phyloP scores from a whole-genome alignment of 2,797 vertebrate genomes.

The Toxotes lorentzi region DNA sequence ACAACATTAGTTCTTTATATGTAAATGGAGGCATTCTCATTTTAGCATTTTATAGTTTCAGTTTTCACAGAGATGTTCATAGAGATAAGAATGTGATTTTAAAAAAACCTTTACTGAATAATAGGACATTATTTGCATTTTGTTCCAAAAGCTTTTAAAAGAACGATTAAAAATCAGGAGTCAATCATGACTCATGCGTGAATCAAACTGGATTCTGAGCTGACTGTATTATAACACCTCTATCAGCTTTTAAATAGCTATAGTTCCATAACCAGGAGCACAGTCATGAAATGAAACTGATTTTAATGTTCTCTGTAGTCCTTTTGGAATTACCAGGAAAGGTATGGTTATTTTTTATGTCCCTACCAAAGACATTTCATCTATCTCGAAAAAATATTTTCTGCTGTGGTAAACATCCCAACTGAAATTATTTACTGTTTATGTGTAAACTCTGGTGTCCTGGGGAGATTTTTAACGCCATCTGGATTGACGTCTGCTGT shows the following conservation, averaged over 20 bases:
- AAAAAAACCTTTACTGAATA: not conserved
- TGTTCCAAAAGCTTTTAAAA: not conserved
- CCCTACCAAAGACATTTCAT: not conserved
- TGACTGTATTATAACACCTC: not conserved
- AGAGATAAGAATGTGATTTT: not conserved
- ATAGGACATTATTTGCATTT: not conserved
- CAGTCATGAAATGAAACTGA: not conserved
- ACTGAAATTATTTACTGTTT: conserved; percentile 23
- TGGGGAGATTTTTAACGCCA: conserved; percentile 53
- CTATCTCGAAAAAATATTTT: not conserved
- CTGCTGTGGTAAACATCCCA: not conserved
- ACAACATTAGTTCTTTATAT: not conserved
- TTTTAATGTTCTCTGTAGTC: not conserved
- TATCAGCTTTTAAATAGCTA: not conserved
- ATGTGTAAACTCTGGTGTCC: conserved; percentile 26
- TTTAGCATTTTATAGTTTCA: not conserved
- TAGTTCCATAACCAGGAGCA: not conserved
- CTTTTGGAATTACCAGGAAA: not conserved
- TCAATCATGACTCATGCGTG: too few species aligned
- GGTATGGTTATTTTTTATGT: not conserved
- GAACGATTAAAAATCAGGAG: not conserved
- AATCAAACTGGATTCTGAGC: not conserved
- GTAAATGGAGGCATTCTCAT: not conserved
- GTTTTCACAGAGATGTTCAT: not conserved
- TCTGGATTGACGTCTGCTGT: conserved; percentile 68